phyloP scores from a whole-genome alignment of 1,140 invertebrate genomes.

The Camponotus floridanus region DNA sequence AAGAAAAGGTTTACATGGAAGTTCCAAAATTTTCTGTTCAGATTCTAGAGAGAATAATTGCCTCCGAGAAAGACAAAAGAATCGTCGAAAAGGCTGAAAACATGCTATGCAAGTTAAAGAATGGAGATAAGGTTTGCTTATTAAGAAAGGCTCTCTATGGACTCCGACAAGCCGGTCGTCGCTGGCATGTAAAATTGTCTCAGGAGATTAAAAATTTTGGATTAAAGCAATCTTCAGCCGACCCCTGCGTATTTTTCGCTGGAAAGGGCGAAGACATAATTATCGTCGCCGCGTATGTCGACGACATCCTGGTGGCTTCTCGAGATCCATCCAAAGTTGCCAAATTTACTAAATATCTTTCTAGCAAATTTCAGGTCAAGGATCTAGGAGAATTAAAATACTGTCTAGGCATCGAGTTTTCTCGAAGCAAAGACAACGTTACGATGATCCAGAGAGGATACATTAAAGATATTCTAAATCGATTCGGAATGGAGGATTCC shows the following conservation, averaged over 20 bases:
- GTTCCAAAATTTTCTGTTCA: no score
- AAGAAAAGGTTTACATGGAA: not conserved
- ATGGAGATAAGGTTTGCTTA: not conserved
- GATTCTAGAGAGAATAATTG: not conserved
- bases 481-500: slow-evolving; percentile 9
- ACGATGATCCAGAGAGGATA: not conserved
- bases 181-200: not conserved
- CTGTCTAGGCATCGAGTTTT: slow-evolving; percentile 22
- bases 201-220: not conserved
- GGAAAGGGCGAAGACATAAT: not conserved
- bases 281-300: not conserved
- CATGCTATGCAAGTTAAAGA: not conserved
- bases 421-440: not conserved
- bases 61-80: not conserved
- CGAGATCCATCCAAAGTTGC: fast-evolving
- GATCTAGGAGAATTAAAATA: not conserved
- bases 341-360: not conserved
- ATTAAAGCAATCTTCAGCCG: not conserved
- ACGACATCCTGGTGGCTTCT: not conserved
- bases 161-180: not conserved
- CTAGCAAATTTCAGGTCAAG: not conserved
- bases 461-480: not conserved
- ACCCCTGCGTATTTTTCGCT: not conserved
- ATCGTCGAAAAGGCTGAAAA: not conserved
- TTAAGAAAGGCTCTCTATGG: not conserved